Conservation (phyloP, 2,797 vertebrate species). For the Pygocentrus nattereri region DNA sequence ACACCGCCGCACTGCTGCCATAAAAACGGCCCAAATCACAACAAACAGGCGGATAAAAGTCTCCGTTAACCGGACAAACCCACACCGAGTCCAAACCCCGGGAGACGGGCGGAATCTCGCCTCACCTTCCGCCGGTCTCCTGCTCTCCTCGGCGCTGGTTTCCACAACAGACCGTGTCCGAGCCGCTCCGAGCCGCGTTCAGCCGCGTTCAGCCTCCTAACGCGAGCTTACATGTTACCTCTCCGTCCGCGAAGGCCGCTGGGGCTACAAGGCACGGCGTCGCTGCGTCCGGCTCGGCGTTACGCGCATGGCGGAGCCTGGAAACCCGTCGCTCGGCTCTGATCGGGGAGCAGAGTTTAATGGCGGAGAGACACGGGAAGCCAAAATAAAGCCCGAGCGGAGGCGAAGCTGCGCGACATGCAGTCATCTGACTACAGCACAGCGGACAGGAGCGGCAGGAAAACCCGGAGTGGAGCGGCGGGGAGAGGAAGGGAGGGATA, state of each 20-base stretch:
- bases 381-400: not conserved
- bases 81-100: not conserved
- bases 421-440: not conserved
- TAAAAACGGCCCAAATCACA: not conserved
- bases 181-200: slow-evolving; percentile 30
- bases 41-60: not conserved
- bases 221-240: slow-evolving; percentile 7
- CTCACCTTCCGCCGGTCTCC: slow-evolving; percentile 69
- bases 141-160: slow-evolving; percentile 59
- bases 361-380: not conserved
- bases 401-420: not conserved
- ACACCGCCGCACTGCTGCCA: not conserved
- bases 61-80: too few species aligned
- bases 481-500: too few species aligned
- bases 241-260: not conserved
- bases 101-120: not conserved
- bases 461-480: too few species aligned
- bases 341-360: not conserved
- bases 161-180: slow-evolving; percentile 73
- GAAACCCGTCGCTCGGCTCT: too few species aligned
- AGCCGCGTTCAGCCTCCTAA: not conserved
- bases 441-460: too few species aligned
- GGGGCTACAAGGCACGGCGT: too few species aligned
- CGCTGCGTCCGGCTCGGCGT: slow-evolving; percentile 28
- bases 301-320: slow-evolving; percentile 58